Conservation (phyloP, 2,113 vertebrate species). For the Podarcis muralis region DNA sequence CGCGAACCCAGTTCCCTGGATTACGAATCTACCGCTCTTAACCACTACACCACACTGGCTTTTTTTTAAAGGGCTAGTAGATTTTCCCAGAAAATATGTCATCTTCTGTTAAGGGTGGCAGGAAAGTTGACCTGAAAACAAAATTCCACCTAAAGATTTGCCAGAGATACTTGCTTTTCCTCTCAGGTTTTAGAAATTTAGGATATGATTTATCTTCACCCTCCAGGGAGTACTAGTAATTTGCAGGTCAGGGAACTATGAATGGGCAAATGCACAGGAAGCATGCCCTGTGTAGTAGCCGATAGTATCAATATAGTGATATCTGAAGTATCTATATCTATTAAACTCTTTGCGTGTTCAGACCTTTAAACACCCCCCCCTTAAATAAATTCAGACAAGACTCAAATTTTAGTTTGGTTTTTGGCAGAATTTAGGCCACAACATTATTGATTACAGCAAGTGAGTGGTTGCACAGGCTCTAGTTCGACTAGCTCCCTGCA, state of each 20-base stretch:
- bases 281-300: not conserved
- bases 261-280: too few relatives aligned
- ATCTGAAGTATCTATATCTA: not conserved
- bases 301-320: not conserved
- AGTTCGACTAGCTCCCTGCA: too few relatives aligned
- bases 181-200: not conserved
- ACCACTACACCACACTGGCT: too few relatives aligned
- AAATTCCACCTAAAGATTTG: not conserved
- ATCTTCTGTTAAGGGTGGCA: not conserved
- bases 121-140: not conserved
- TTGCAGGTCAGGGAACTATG: not conserved
- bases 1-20: too few relatives aligned
- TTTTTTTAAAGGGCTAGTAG: not conserved
- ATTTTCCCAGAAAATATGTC: not conserved
- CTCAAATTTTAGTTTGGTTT: too few relatives aligned
- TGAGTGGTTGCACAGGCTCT: too few relatives aligned
- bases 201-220: not conserved
- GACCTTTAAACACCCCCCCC: too few relatives aligned
- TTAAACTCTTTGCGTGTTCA: not conserved
- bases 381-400: too few relatives aligned
- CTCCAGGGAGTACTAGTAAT: not conserved
- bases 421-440: too few relatives aligned
- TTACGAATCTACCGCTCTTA: too few relatives aligned
- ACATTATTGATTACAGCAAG: too few relatives aligned
- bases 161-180: not conserved